Base-by-base conservation (phyloP, 2,888 invertebrate species). In the Asteroscopus sphinx region DNA sequence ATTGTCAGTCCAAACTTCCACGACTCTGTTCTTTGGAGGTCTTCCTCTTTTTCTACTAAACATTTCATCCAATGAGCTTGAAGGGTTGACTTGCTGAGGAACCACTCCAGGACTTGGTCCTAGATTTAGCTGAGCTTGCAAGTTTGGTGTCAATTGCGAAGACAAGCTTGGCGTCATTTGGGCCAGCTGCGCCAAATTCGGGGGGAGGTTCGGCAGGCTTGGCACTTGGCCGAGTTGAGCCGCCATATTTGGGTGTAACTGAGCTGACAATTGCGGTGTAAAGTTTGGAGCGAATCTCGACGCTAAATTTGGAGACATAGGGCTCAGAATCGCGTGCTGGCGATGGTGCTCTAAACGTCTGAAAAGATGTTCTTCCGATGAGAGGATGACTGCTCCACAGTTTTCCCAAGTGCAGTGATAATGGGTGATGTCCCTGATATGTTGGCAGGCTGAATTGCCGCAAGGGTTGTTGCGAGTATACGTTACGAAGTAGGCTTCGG, bases 21-120 rank as follows among this genome's bases (percentile, higher is more conserved):
- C 98, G 11, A 98, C 97, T 0, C 98, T 96, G 87, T 99, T 99
- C 93, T 99, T 99, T 11, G 99, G 99, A n/a, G 99, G 99, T 62
- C 99, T 95, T 39, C 99, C 99, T 26, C 99, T 95, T 81, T 99
- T 98, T 60, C 98, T 95, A 86, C 98, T 97, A 84, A 98, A 98
- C 96, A 98, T 97, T 48, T 98, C 98, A 87, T 98, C 98, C 73
- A 98, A 95, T 30, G 97, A 97, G 63, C 96, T 97, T 4, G 96
- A 95, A 26, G 94, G 91, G 42, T 91, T 94, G 0, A 91, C 82
- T 13, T 93, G 94, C 28, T 92, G 92, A 0, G 91, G 91, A 0
- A 88, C 85, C 1, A 90, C 80, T 21, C 83, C 86, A 35, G 91
- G 85, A 40, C 86, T 92, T 7, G 92, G 88, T 8, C 91, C 91